Evolutionary conservation across 2,888 invertebrate species (phyloP).

Genomic region (Ptilodon capucinus): DNA sequence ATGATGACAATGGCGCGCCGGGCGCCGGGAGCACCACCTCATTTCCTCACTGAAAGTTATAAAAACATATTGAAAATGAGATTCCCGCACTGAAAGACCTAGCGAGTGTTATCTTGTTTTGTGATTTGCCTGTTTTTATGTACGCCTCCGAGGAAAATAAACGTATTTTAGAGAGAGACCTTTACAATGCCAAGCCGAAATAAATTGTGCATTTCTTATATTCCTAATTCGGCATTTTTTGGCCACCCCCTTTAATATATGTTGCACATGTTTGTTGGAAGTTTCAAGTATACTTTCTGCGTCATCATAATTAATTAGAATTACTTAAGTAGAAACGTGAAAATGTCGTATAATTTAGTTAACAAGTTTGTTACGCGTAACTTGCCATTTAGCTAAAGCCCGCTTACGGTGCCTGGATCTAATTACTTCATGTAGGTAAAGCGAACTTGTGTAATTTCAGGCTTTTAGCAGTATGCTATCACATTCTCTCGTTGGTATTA

Average conservation of each 20-base stretch:
- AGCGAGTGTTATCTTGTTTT: conserved; percentile 79
- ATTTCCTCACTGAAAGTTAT: conserved; percentile 82
- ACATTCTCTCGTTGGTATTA: conserved; percentile 19
- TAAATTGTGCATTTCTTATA: conserved; percentile 30
- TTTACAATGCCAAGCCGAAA: conserved; percentile 42
- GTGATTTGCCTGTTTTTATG: conserved; percentile 79
- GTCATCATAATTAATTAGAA: conserved; percentile 53
- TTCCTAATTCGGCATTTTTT: conserved; percentile 20
- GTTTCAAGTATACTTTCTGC: conserved; percentile 39
- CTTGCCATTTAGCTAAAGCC: conserved; percentile 50
- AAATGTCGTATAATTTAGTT: conserved; percentile 58
- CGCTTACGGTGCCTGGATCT: conserved; percentile 38
- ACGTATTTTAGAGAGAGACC: conserved; percentile 61
- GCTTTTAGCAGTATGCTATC: conserved; percentile 30
- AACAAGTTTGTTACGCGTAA: conserved; percentile 53
- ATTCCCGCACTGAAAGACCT: conserved; percentile 73
- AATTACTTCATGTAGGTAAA: conserved; percentile 40
- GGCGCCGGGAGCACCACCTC: conserved; percentile 75
- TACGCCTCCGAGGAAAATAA: conserved; percentile 60
- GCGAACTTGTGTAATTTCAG: conserved; percentile 33
- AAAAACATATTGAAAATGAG: conserved; percentile 83
- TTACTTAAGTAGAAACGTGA: conserved; percentile 46
- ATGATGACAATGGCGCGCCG: conserved; percentile 76
- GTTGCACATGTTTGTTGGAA: conserved; percentile 25
- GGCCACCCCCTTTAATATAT: conserved; percentile 14